Evolutionary conservation across 2,797 vertebrate genomes (phyloP), one percentile per base, ranked within the genome.

Genomic region (Brachyalestes nurse): DNA sequence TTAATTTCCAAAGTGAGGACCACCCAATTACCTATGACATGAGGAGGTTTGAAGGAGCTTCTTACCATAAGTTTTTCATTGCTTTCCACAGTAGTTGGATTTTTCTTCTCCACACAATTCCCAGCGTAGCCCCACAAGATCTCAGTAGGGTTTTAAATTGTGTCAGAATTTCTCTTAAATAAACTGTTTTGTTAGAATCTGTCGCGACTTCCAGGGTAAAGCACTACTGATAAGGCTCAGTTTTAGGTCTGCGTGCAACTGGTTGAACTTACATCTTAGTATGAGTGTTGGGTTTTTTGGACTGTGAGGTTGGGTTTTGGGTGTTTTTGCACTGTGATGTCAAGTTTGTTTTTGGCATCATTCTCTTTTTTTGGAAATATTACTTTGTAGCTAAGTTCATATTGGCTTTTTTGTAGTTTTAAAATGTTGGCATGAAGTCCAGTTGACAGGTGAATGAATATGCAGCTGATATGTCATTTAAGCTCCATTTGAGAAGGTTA

Each of bases 401-500:
- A 58, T 14, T 0, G 7, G 1, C 55, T 5, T 38, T 74, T 69
- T 57, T 55, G 14, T 5, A 6, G 6, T 17, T 16, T 74, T 45
- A 42, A 73, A 58, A 61, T n/a, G 21, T 49, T 60, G 38, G 23
- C 14, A 21, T 74, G 47, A 53, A 21, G 60, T 60, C 57, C 28
- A 38, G 70, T 81, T 70, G 21, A n/a, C 71, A 57, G 8, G 53
- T 38, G 19, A 34, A 38, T 21, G 49, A 19, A 78, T 67, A 73
- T 62, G 25, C 12, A 5, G 40, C 75, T 58, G 64, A 81, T 76
- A 69, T 64, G 19, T 53, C 75, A 61, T 69, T 78, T 67, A 74
- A 55, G 10, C 70, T 69, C 73, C n/a, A 74, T 78, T 82, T 78
- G 45, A n/a, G 42, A 67, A 61, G 76, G 49, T 74, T 67, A 61